These are phyloP conservation scores for Psammodynastes pulverulentus DNA, from an alignment of 2,113 vertebrate genomes.

Conservation along the genomic window DNA sequence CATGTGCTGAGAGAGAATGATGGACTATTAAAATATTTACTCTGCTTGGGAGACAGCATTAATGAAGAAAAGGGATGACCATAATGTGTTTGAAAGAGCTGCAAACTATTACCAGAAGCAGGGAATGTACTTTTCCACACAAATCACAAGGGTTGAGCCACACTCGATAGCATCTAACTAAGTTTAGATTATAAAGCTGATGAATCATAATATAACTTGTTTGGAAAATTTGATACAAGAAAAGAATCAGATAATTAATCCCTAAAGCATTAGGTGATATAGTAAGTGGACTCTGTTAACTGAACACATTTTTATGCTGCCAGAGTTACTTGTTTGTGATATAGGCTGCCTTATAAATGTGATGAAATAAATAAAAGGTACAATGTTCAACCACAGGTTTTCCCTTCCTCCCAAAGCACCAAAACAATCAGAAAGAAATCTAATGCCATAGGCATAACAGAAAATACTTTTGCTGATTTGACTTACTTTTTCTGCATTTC, in stretches of 20 bases:
- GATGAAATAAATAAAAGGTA: slow-evolving; percentile 43
- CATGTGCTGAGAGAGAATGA: not conserved
- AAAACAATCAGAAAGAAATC: slow-evolving; percentile 54
- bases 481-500: slow-evolving; percentile 55
- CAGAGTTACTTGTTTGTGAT: not conserved
- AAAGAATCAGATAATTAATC: slow-evolving; percentile 38
- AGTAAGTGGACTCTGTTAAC: slow-evolving; percentile 47
- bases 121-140: not conserved
- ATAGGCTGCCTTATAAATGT: slow-evolving; percentile 38
- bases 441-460: slow-evolving; percentile 34
- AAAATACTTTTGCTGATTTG: slow-evolving; percentile 32
- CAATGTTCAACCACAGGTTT: slow-evolving; percentile 46
- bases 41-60: not conserved
- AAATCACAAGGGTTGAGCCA: not conserved
- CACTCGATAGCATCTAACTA: not conserved
- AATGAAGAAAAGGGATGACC: not conserved
- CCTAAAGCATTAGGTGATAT: not conserved
- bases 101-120: not conserved
- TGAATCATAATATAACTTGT: slow-evolving; percentile 12
- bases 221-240: slow-evolving; percentile 40
- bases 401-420: slow-evolving; percentile 27
- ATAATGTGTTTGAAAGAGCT: not conserved
- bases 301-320: slow-evolving; percentile 9
- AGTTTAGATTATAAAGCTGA: not conserved
- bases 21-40: not conserved